These are phyloP conservation scores for Picus viridis DNA, from an alignment of 2,797 vertebrate species.

Conservation along the genomic window DNA sequence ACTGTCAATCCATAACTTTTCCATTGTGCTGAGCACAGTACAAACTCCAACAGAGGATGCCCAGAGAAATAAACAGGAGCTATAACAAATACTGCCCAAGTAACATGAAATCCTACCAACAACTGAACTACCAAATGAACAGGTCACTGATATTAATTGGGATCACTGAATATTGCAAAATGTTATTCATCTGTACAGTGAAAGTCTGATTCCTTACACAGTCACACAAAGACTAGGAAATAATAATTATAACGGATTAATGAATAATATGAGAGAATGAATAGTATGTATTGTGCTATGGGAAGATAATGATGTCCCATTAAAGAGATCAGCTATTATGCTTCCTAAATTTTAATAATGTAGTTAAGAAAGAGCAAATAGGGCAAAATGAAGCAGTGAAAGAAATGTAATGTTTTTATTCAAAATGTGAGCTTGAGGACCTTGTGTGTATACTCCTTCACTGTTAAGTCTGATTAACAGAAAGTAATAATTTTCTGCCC, in stretches of 20 bases:
- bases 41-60: not conserved
- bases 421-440: constrained; percentile 31
- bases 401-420: constrained; percentile 42
- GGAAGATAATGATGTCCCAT: constrained; percentile 46
- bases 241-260: constrained; percentile 58
- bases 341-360: constrained; percentile 63
- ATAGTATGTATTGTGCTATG: constrained; percentile 37
- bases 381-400: constrained; percentile 34
- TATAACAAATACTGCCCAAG: not conserved
- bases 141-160: constrained; percentile 23
- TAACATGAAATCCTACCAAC: not conserved
- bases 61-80: not conserved
- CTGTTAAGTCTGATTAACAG: constrained; percentile 60
- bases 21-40: accelerated
- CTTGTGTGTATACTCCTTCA: not conserved
- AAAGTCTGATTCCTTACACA: constrained; percentile 38
- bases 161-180: constrained; percentile 15
- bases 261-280: constrained; percentile 45
- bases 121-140: not conserved
- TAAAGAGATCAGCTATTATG: constrained; percentile 58
- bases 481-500: constrained; percentile 46
- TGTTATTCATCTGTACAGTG: constrained; percentile 18
- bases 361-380: constrained; percentile 23
- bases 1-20: not conserved
- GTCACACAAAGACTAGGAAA: not conserved